Percentiles rank a stretch among this genome's conserved stretches.
These are phyloP conservation scores for Polylopha cassiicola DNA, from an alignment of 2,888 invertebrate species.

Conservation along the genomic window DNA sequence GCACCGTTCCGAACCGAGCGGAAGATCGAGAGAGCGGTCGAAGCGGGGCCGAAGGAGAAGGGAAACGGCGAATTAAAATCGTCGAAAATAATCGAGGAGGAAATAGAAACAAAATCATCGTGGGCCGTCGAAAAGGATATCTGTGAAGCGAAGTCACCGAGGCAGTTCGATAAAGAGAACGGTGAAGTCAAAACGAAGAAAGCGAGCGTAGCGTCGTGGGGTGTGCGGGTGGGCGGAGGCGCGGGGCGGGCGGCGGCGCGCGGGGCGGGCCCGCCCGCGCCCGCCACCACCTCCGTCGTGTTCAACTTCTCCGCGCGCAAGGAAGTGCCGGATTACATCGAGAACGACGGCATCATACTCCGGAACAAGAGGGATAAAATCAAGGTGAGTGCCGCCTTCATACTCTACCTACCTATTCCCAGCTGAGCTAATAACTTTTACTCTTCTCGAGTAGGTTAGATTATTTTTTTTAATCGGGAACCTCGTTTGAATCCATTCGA, in stretches of 20 bases:
- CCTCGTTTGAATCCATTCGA: too few relatives aligned
- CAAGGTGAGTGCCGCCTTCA: slow-evolving; percentile 78
- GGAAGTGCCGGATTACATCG: slow-evolving; percentile 93
- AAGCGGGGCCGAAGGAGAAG: slow-evolving; percentile 41
- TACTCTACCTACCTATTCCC: not conserved
- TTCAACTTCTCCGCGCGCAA: slow-evolving; percentile 92
- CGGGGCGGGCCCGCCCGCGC: slow-evolving; percentile 42
- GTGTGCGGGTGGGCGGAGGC: slow-evolving; percentile 31
- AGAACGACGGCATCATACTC: slow-evolving; percentile 89
- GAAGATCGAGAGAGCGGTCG: slow-evolving; percentile 26
- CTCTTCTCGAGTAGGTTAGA: too few relatives aligned
- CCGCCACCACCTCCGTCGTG: slow-evolving; percentile 83
- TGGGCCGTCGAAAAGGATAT: slow-evolving; percentile 38
- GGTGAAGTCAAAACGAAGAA: slow-evolving; percentile 26
- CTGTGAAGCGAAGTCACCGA: slow-evolving; percentile 23
- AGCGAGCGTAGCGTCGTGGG: slow-evolving; percentile 36
- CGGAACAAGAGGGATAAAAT: slow-evolving; percentile 81
- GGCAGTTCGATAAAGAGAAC: slow-evolving; percentile 28
- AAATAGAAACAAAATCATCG: slow-evolving; percentile 58
- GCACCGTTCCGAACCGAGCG: not conserved
- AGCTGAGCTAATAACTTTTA: too few relatives aligned
- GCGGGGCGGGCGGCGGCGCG: slow-evolving; percentile 31
- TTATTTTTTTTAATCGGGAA: too few relatives aligned
- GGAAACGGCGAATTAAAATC: slow-evolving; percentile 27
- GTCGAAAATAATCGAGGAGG: slow-evolving; percentile 50